Evolutionary conservation across 2,113 vertebrate genomes (phyloP), one percentile per base, ranked within the genome.

Genomic region (Conger conger): DNA sequence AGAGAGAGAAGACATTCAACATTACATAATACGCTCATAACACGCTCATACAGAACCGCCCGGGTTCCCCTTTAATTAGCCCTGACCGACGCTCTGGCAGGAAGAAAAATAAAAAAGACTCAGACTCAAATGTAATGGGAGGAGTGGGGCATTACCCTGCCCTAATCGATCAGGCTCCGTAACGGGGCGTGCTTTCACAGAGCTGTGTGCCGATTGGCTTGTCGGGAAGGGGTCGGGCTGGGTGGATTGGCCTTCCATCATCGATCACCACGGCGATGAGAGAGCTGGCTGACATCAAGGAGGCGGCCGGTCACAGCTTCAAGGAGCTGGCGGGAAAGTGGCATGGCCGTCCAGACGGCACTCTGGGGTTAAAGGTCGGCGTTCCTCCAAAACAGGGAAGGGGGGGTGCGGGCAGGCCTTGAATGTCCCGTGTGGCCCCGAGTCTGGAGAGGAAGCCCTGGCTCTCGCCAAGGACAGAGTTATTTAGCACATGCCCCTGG

Each of bases 401-500:
- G n/a, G 57, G 63, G 27, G 35, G 68, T 68, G 73, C 80, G 42
- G 81, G n/a, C 42, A 54, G 57, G 57, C 18, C 23, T 20, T 63
- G 57, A 23, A 27, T 27, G 57, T 63, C 23, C 18, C 23, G 11
- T 23, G 57, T 60, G 57, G 81, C 79, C 36, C 76, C 45, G 45
- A 53, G 81, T 45, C 81, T 83, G 81, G 87, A 86, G 86, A 86
- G 79, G 88, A 57, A 38, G 15, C 60, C n/a, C n/a, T n/a, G 45
- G 30, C 81, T 42, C 82, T 36, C 82, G 86, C 54, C 79, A 82
- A 87, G 86, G 82, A 77, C 82, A 73, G 81, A 78, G 78, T 50
- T 82, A 77, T 88, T 89, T 85, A 86, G 63, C 82, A 79, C 88
- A 87, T 87, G 89, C 88, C 84, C 77, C 40, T 83, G 83, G 83